Conservation (phyloP, 1,140 invertebrate genomes). For the Camponotus pennsylvanicus region DNA sequence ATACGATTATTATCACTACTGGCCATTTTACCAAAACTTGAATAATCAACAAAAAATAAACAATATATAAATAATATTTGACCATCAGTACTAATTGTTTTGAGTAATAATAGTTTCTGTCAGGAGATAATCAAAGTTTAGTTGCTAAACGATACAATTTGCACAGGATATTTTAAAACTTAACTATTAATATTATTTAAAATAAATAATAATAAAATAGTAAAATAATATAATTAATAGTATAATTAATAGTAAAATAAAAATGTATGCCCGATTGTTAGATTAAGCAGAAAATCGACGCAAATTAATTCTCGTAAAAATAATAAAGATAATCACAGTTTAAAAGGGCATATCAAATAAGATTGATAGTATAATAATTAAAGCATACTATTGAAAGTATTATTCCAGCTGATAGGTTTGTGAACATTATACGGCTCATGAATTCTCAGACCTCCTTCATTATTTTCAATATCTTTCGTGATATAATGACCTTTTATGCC, state of each 20-base stretch:
- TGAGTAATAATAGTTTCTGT: background rate
- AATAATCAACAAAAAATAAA: constrained; percentile 3
- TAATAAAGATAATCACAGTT: background rate
- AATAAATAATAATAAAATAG: background rate
- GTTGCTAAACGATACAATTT: background rate
- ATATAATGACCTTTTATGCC: constrained; percentile 74
- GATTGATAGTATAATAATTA: constrained; percentile 5
- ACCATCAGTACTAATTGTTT: background rate
- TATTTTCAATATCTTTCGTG: constrained; percentile 72
- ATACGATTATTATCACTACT: background rate
- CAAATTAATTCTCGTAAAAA: background rate
- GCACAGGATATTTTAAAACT: background rate
- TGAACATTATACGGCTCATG: constrained; percentile 58
- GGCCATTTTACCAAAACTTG: background rate
- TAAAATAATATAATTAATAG: background rate
- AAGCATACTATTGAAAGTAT: constrained; percentile 36
- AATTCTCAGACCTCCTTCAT: constrained; percentile 76
- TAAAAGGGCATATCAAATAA: background rate
- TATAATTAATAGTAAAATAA: background rate
- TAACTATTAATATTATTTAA: background rate
- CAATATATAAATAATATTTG: background rate
- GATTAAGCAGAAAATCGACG: background rate
- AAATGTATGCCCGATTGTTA: background rate
- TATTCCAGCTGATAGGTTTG: background rate
- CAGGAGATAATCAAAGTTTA: background rate